Conservation (phyloP, 2,888 invertebrate genomes). For the Luperina testacea region DNA sequence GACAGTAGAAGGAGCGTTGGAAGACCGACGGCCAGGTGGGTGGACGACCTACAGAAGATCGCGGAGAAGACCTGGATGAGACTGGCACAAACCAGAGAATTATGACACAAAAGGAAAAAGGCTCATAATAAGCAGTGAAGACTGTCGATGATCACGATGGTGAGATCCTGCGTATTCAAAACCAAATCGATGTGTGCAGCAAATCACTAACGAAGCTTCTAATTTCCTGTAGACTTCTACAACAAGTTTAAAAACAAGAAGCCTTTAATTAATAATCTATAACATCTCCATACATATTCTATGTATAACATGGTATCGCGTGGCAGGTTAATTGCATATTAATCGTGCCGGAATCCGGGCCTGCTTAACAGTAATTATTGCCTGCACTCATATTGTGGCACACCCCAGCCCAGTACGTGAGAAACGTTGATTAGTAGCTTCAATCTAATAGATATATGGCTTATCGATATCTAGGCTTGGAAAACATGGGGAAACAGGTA, state of each 20-base stretch:
- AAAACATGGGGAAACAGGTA: slow-evolving; percentile 41
- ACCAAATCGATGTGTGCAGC: background rate
- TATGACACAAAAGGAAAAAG: background rate
- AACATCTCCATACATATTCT: slow-evolving; percentile 65
- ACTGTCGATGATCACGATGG: background rate
- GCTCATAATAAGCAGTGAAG: background rate
- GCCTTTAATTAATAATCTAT: slow-evolving; percentile 66
- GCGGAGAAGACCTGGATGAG: background rate
- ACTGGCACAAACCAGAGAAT: background rate
- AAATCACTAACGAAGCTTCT: slow-evolving; percentile 14
- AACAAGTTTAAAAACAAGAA: slow-evolving; percentile 55
- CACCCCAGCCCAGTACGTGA: slow-evolving; percentile 65
- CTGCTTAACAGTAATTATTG: slow-evolving; percentile 77
- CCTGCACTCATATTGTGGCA: slow-evolving; percentile 69
- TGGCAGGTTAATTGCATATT: slow-evolving; percentile 80
- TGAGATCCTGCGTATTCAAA: background rate
- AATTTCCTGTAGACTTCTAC: slow-evolving; percentile 35
- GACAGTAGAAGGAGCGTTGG: background rate
- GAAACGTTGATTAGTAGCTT: slow-evolving; percentile 63
- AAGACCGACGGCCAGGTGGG: background rate
- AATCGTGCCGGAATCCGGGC: slow-evolving; percentile 74
- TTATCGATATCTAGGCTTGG: slow-evolving; percentile 51
- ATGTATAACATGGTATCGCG: slow-evolving; percentile 63
- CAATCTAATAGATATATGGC: slow-evolving; percentile 67
- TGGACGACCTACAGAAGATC: background rate